These are phyloP conservation scores for Varanus komodoensis DNA, from an alignment of 2,113 vertebrate species.

Conservation along the genomic window DNA sequence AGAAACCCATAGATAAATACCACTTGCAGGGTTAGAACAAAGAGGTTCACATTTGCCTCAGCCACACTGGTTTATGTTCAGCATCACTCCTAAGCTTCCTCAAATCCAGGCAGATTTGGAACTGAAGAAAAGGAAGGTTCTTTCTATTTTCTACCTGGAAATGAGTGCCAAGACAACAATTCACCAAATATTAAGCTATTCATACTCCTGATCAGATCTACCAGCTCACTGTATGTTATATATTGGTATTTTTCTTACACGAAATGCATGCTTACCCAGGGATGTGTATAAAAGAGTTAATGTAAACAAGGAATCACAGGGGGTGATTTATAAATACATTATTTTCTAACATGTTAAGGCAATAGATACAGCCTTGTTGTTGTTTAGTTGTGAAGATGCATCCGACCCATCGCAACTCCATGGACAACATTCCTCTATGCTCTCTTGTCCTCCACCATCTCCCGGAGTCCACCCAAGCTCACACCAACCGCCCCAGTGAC, in stretches of 20 bases:
- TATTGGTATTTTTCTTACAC: neutral
- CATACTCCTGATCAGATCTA: neutral
- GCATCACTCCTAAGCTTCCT: neutral
- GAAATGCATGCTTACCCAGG: neutral
- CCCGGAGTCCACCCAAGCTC: too few relatives aligned
- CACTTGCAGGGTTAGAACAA: neutral
- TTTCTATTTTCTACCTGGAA: neutral
- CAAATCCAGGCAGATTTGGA: too few relatives aligned
- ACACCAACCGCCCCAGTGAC: too few relatives aligned
- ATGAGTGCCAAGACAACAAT: neutral
- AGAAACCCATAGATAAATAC: neutral
- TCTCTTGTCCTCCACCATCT: too few relatives aligned
- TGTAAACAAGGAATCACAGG: neutral
- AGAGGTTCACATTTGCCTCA: neutral
- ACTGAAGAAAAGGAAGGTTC: neutral
- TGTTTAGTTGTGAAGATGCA: too few relatives aligned
- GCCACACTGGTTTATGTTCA: neutral
- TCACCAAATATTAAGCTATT: neutral
- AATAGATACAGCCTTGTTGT: too few relatives aligned
- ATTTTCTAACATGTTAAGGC: neutral
- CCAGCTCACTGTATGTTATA: neutral
- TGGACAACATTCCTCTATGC: too few relatives aligned
- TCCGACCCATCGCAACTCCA: too few relatives aligned
- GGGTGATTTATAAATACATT: neutral
- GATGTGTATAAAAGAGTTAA: neutral